A percentile compares a stretch with the other conserved stretches of the same genome.
Conservation (phyloP, 1,140 invertebrate genomes). For the Musca vetustissima region DNA sequence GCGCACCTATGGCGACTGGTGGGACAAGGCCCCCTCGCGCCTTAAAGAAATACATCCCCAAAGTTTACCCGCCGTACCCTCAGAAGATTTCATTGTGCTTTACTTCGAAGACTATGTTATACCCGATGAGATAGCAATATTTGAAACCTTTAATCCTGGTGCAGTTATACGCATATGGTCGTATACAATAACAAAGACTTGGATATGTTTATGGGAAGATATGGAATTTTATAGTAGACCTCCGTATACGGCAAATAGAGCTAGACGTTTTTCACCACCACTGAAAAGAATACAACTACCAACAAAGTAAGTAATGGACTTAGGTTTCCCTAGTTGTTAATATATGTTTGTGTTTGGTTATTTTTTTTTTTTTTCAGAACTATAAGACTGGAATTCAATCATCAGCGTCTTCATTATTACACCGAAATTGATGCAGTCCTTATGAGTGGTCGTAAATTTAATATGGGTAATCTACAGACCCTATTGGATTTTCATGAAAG, state of each 20-base stretch:
- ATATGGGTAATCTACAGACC: slow-evolving; percentile 31
- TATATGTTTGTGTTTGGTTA: too few relatives aligned
- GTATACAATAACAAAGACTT: slow-evolving; percentile 60
- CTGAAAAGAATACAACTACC: slow-evolving; percentile 64
- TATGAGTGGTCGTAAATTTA: slow-evolving; percentile 62
- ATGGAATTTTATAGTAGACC: slow-evolving; percentile 55
- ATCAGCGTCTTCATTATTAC: slow-evolving; percentile 77
- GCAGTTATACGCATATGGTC: slow-evolving; percentile 83
- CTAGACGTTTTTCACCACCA: slow-evolving; percentile 76
- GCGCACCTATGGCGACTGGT: slow-evolving; percentile 90
- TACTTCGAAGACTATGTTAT: slow-evolving; percentile 75
- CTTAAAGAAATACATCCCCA: slow-evolving; percentile 72
- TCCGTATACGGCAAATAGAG: slow-evolving; percentile 42
- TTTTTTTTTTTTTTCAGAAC: slow-evolving; percentile 53
- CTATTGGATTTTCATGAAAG: slow-evolving; percentile 31
- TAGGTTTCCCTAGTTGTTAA: too few relatives aligned
- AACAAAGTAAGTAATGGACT: slow-evolving; percentile 65
- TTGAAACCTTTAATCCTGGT: slow-evolving; percentile 89
- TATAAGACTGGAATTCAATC: slow-evolving; percentile 82
- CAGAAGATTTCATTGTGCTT: slow-evolving; percentile 84
- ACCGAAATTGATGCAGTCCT: slow-evolving; percentile 86
- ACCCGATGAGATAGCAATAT: slow-evolving; percentile 76
- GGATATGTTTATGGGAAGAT: slow-evolving; percentile 76
- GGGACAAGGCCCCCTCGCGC: slow-evolving; percentile 75
- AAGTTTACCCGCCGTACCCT: slow-evolving; percentile 66